Evolutionary conservation across 2,888 invertebrate species (phyloP).

Genomic region (Uropetala carovei): DNA sequence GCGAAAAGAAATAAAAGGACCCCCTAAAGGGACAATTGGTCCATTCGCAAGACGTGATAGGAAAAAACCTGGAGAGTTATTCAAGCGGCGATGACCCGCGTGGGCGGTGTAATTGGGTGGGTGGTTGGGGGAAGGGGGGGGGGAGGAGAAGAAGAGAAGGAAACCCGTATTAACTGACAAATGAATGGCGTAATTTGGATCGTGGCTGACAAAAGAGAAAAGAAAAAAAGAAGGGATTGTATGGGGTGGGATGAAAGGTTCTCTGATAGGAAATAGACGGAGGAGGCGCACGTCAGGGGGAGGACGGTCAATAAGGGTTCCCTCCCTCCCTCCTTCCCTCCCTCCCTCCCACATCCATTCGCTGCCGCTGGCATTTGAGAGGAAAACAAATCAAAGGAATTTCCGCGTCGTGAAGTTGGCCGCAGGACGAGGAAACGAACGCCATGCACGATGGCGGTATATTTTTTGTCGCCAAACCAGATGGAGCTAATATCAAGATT

Average conservation of each 20-base stretch:
- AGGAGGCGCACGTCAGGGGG: not conserved
- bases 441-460: too few species aligned
- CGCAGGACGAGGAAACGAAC: too few species aligned
- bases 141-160: not conserved
- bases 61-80: not conserved
- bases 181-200: not conserved
- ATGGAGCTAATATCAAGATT: too few species aligned
- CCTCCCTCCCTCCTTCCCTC: too few species aligned
- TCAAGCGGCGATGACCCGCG: not conserved
- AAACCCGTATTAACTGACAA: not conserved
- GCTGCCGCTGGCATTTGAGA: too few species aligned
- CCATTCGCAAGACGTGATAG: not conserved
- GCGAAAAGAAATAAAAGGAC: too few species aligned
- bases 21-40: not conserved
- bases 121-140: too few species aligned
- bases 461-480: too few species aligned
- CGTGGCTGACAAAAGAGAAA: not conserved
- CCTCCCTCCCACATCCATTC: too few species aligned
- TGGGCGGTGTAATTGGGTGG: not conserved
- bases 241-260: not conserved
- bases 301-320: too few species aligned
- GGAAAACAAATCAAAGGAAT: too few species aligned
- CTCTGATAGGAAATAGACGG: not conserved
- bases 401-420: too few species aligned
- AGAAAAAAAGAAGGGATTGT: not conserved